A percentile compares a stretch with the other conserved stretches of the same genome.
Evolutionary conservation across 2,797 vertebrate species (phyloP).

Genomic region (Oreortyx pictus): DNA sequence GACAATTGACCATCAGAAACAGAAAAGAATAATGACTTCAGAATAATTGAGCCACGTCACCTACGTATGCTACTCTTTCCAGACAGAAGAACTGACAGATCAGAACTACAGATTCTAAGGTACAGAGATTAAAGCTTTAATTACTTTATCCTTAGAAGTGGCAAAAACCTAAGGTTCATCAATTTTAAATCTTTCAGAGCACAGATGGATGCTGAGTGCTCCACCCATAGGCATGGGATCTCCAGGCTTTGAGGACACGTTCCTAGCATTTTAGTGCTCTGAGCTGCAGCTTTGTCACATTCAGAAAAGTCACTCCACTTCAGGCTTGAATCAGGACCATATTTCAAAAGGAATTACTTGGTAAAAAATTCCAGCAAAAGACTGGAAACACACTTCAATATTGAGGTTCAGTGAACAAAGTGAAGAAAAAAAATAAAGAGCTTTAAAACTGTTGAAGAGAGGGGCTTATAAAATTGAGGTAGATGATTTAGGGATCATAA

Average conservation of each 20-base stretch:
- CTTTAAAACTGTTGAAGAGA: not conserved
- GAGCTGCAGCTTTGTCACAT: not conserved
- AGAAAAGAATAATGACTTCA: not conserved
- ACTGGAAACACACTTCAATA: not conserved
- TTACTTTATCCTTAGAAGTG: not conserved
- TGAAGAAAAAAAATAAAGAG: not conserved
- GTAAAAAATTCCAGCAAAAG: conserved; percentile 7
- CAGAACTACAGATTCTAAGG: not conserved
- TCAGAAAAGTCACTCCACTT: conserved; percentile 17
- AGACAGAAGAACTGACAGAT: not conserved
- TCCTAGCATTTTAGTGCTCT: not conserved
- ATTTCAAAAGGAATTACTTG: not conserved
- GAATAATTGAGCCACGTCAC: not conserved
- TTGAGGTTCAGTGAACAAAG: not conserved
- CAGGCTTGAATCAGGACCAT: not conserved
- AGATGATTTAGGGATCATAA: not conserved
- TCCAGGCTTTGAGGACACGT: not conserved
- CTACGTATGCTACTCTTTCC: not conserved
- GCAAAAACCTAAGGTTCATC: not conserved
- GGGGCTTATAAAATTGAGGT: not conserved
- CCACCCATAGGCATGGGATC: not conserved
- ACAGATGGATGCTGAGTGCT: not conserved
- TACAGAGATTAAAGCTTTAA: not conserved
- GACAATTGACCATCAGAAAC: not conserved
- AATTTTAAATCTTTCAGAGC: not conserved